phyloP scores from a whole-genome alignment of 2,113 vertebrate species.

The Jacana jacana region DNA sequence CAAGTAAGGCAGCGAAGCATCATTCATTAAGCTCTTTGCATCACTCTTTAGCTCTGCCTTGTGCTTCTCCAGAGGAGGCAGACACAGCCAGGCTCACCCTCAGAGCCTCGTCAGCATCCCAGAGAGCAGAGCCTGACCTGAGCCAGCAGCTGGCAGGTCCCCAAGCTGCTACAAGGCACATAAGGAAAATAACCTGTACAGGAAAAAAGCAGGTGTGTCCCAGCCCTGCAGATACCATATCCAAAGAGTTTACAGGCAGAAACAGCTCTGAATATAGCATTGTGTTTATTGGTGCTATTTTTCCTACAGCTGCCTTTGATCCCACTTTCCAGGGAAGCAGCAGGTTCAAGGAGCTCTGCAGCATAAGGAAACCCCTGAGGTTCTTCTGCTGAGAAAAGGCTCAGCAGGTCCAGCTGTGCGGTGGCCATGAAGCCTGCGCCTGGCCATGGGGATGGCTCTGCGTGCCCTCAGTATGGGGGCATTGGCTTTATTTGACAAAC shows the following conservation, averaged over 20 bases:
- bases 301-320: background rate
- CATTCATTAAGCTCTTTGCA: background rate
- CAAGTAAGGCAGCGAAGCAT: background rate
- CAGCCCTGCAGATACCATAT: background rate
- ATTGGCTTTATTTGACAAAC: background rate
- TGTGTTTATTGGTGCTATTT: background rate
- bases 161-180: background rate
- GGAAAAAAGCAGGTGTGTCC: background rate
- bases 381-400: background rate
- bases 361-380: accelerated
- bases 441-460: background rate
- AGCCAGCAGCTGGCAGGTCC: background rate
- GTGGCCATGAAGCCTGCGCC: accelerated
- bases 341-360: background rate
- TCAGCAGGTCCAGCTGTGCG: accelerated
- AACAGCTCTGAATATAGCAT: accelerated
- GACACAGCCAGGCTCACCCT: background rate
- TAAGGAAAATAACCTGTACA: background rate
- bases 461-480: background rate
- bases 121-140: background rate
- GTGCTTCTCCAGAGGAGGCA: background rate
- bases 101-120: background rate
- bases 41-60: background rate
- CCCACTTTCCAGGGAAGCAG: accelerated
- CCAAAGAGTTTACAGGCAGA: background rate